A percentile compares a stretch with the other conserved stretches of the same genome.
Conservation (phyloP, 2,797 vertebrate species). For the Mionectes olivaceus region DNA sequence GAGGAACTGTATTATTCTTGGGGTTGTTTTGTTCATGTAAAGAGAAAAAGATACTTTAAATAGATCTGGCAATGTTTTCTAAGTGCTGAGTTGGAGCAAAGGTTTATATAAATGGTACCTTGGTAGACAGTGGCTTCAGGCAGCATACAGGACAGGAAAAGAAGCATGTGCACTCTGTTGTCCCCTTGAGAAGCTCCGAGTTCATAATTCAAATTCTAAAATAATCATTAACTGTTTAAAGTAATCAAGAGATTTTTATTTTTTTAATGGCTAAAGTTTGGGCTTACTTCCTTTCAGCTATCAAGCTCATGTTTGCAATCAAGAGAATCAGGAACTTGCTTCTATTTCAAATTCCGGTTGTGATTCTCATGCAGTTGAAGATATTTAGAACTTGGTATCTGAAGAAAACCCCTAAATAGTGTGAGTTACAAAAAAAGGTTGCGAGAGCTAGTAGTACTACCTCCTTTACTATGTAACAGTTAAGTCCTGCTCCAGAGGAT, state of each 20-base stretch:
- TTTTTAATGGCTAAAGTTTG: not conserved
- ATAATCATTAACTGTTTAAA: not conserved
- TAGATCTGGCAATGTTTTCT: not conserved
- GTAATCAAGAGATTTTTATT: not conserved
- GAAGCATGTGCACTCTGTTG: not conserved
- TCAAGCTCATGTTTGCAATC: not conserved
- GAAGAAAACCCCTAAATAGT: not conserved
- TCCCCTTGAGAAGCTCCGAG: not conserved
- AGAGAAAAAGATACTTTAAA: not conserved
- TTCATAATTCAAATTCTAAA: not conserved
- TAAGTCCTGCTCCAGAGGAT: not conserved
- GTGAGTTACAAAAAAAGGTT: not conserved
- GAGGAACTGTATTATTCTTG: not conserved
- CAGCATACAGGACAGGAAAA: not conserved
- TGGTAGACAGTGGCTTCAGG: rapidly evolving
- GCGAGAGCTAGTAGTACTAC: not conserved
- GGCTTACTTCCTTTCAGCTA: not conserved
- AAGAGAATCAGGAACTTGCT: not conserved
- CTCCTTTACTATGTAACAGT: rapidly evolving
- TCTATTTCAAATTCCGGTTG: not conserved
- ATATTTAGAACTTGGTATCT: not conserved
- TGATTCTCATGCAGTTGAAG: not conserved
- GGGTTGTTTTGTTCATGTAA: not conserved
- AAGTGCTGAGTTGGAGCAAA: not conserved
- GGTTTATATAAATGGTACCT: not conserved